Base-by-base conservation (phyloP, 2,797 vertebrate species). In the Alosa sapidissima region DNA sequence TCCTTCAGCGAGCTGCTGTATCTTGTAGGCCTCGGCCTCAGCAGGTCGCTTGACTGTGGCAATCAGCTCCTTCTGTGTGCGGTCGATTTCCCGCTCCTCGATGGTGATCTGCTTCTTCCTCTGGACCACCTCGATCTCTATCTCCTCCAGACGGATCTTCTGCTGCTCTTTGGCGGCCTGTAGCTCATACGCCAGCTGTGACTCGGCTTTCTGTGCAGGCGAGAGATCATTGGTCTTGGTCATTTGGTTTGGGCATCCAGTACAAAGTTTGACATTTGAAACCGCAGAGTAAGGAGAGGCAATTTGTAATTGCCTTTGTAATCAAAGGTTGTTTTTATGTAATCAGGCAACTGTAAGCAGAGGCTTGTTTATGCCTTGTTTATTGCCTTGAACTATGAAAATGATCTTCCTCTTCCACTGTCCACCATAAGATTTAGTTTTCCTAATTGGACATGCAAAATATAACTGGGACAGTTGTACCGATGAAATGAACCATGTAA, bases 151-250 rank as follows among this genome's bases (percentile, higher is more conserved):
- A 49, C 97, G 94, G 82, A 98, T 98, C 93, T 96, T 97, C 89
- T 98, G 97, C 92, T 97, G 97, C 41, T 97, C 97, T 89, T 97
- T 97, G 75, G 97, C 97, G 3, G 96, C 97, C 95, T 98, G 95
- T 78, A 99, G 95, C 93, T 98, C 97, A 0, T 98, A 99, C 13
- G 98, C 97, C 91, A 99, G 94, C 93, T 99, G 97, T 78, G 97
- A 95, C 90, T 99, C 96, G 0, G 97, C 98, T 84, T 97, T 99
- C 98, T 99, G 91, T 2, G 28, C 19, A 8, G 21, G 11, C 60
- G 41, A 81, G 84, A 81, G 87, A 19, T 36, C 13, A 72, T 16
- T 5, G 28, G 28, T 41, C 41, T 41, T 4, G 41, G 41, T 41
- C 41, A 41, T 41, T 41, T 41, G 41, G 28, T 55, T 33, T 72